Conservation (phyloP, 2,888 invertebrate species). For the Tachina grossa region DNA sequence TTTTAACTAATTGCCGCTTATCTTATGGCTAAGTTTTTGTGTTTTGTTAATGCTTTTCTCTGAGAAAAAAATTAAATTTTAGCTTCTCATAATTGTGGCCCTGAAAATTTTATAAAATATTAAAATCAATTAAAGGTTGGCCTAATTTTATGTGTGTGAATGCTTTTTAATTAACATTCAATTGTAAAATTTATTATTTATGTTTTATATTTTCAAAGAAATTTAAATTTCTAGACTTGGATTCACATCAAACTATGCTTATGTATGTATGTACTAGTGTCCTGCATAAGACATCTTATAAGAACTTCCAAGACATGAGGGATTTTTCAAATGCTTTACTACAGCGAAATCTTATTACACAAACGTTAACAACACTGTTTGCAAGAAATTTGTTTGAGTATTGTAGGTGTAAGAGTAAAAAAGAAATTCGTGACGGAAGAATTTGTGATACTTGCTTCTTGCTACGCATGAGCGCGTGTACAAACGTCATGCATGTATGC, state of each 20-base stretch:
- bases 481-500: no score
- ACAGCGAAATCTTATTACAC: no score
- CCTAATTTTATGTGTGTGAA: background rate
- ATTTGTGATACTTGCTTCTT: no score
- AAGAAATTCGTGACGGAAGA: no score
- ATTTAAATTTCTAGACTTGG: background rate
- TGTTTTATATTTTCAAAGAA: background rate
- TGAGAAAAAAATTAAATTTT: background rate
- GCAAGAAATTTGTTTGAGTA: no score
- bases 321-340: no score
- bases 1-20: background rate
- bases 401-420: no score
- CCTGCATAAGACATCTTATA: no score
- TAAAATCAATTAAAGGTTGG: slow-evolving; percentile 25
- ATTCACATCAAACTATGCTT: background rate
- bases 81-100: slow-evolving; percentile 48
- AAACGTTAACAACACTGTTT: no score
- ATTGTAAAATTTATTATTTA: slow-evolving; percentile 10
- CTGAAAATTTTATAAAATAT: slow-evolving; percentile 35
- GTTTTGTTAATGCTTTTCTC: background rate
- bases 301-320: no score
- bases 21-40: background rate
- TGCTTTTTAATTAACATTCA: slow-evolving; percentile 32
- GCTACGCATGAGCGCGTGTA: no score
- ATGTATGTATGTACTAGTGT: no score